Base-by-base conservation (phyloP, 1,140 invertebrate genomes). In the Vanessa atalanta region DNA sequence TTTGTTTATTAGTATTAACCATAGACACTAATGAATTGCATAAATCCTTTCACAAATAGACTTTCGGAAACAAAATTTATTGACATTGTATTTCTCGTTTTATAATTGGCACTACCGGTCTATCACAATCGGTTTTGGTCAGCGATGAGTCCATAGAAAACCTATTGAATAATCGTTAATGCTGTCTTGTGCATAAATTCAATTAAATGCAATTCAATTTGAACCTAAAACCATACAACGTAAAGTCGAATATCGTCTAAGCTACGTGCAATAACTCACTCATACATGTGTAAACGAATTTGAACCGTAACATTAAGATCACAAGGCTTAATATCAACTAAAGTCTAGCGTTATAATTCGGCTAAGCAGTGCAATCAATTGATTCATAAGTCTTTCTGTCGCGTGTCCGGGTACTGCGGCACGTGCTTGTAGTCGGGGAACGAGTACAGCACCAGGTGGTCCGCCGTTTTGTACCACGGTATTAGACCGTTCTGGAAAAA, bases 381-480 rank as follows among this genome's bases (percentile, higher is more conserved):
- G 16, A 6, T 60, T 60, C 55, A 60, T 87, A 84, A 87, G 61
- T 88, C 78, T 51, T 81, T 82, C 20, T 87, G 84, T 51, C 82
- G 47, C 31, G 81, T 83, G 55, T 86, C 86, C 2, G 74, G 20
- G 65, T 85, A 82, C 71, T 85, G 50, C 1, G 88, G 87, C 31
- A 89, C 87, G 15, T 92, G 79, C 13, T 89, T 89, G 87, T 92
- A 92, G 76, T 89, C 88, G 0, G 90, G 90, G 78, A 92, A 92
- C 2, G 88, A 85, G 66, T 92, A 92, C 8, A 92, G 72, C 5
- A 91, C 88, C 1, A 92, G 76, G 47, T 92, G 88, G 51, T 91
- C 89, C 0, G 82, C 84, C 0, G 90, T 92, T 68, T 91, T 92
- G 81, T 91, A 92, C 89, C 89, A 91, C 0, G 90, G 90, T 57